Conservation (phyloP, 2,888 invertebrate species). For the Hypolimnas misippus region DNA sequence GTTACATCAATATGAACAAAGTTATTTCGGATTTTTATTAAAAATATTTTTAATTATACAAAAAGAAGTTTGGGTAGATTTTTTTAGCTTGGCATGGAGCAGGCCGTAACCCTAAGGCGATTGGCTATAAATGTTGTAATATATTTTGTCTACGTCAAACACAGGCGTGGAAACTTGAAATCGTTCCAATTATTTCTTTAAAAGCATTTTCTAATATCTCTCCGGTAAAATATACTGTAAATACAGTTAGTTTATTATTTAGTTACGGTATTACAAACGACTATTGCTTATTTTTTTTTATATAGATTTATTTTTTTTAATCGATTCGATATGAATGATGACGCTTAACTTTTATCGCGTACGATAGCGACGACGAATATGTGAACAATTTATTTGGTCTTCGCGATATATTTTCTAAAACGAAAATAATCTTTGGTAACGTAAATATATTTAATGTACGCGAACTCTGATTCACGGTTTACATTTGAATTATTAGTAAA, state of each 20-base stretch:
- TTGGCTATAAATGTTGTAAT: slow-evolving; percentile 41
- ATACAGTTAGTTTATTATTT: slow-evolving; percentile 31
- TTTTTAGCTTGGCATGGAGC: slow-evolving; percentile 30
- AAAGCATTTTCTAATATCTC: slow-evolving; percentile 46
- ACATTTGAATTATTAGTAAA: neutral
- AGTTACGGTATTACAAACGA: neutral
- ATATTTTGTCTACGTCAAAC: slow-evolving; percentile 44
- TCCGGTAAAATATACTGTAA: slow-evolving; percentile 36
- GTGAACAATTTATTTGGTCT: neutral
- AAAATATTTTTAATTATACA: slow-evolving; percentile 14
- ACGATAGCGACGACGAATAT: neutral
- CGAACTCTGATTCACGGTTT: neutral
- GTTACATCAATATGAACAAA: too few relatives aligned
- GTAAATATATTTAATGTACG: neutral
- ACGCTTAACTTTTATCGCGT: too few relatives aligned
- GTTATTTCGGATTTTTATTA: neutral
- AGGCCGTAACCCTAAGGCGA: slow-evolving; percentile 35
- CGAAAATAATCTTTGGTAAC: neutral
- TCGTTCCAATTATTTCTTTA: slow-evolving; percentile 46
- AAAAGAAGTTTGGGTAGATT: slow-evolving; percentile 17
- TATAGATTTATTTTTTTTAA: neutral
- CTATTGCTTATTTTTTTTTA: neutral
- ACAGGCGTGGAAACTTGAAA: slow-evolving; percentile 45
- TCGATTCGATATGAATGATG: neutral
- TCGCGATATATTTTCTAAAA: neutral